Conservation (phyloP, 2,888 invertebrate genomes). For the Pyrgus malvae region DNA sequence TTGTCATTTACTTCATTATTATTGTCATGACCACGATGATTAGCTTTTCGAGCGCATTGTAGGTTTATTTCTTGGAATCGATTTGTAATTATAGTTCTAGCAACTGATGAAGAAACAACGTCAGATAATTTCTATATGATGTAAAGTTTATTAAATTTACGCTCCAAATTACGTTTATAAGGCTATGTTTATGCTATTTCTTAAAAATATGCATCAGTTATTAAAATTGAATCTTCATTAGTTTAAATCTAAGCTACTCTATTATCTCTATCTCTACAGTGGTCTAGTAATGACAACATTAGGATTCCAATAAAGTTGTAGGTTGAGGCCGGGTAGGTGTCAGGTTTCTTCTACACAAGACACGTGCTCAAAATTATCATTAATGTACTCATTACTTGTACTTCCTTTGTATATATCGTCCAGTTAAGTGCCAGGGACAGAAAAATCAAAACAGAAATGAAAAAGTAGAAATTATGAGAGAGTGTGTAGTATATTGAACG, state of each 20-base stretch:
- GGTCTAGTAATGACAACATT: conserved; percentile 65
- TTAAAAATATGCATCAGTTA: too few relatives aligned
- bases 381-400: conserved; percentile 79
- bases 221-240: conserved; percentile 51
- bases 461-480: conserved; percentile 55
- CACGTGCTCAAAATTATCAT: conserved; percentile 76
- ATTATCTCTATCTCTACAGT: conserved; percentile 55
- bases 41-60: conserved; percentile 17
- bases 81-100: conserved; percentile 24
- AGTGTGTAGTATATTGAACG: conserved; percentile 11
- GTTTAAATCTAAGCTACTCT: conserved; percentile 49
- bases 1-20: conserved; percentile 26
- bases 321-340: conserved; percentile 57
- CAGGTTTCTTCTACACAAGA: conserved; percentile 75
- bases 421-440: conserved; percentile 74
- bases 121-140: too few relatives aligned
- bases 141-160: too few relatives aligned
- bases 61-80: conserved; percentile 18
- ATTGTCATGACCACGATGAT: conserved; percentile 32
- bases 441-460: conserved; percentile 69
- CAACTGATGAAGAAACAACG: conserved; percentile 42
- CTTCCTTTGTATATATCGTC: conserved; percentile 70
- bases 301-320: conserved; percentile 48
- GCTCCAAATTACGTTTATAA: too few relatives aligned
- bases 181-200: too few relatives aligned